Evolutionary conservation across 1,140 invertebrate genomes (phyloP), one percentile per base, ranked within the genome.

Genomic region (Drosophila sechellia): DNA sequence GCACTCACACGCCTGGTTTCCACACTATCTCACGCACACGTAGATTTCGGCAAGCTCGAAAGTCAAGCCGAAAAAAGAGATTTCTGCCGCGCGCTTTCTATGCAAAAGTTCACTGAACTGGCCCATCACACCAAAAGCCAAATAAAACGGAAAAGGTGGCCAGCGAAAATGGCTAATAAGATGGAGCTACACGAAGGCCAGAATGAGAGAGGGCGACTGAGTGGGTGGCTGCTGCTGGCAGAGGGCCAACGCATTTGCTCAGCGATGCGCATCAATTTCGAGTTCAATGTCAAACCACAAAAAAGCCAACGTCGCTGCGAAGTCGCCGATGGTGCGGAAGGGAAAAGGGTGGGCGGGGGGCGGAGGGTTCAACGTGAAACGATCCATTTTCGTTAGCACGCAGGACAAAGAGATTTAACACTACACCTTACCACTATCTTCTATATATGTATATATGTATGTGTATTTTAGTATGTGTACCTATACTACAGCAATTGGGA

Each of bases 251-350:
- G 70, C 58, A 79, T 79, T 86, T 89, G 79, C 65, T 77, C 78
- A 85, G 84, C 75, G 79, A 65, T 66, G 75, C 79, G 75, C 84
- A 87, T 87, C 84, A 89, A 79, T 87, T 86, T 87, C 84, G 83
- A 87, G 83, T 90, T 90, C 87, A 90, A 90, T 90, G 87, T 90
- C 87, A 90, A 90, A 87, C 79, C 84, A 89, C 79, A 83, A 87
- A 90, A 81, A 87, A 59, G 79, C 73, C 64, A 54, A 40, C 54
- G 49, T 22, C 42, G 25, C 53, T 39, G 52, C 31, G 31, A 31
- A 31, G 31, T 39, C 49, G 49, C 57, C n/a, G 57, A 35, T 31
- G 37, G 11, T 13, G 37, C 12, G 11, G 37, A 22, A 11, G 42
- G 42, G 8, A 2, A 45, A 45, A 4, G 10, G 40, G 5, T 15